A percentile compares a stretch with the other conserved stretches of the same genome.
These are phyloP conservation scores for Mesoligia furuncula DNA, from an alignment of 2,888 invertebrate species.

Conservation along the genomic window DNA sequence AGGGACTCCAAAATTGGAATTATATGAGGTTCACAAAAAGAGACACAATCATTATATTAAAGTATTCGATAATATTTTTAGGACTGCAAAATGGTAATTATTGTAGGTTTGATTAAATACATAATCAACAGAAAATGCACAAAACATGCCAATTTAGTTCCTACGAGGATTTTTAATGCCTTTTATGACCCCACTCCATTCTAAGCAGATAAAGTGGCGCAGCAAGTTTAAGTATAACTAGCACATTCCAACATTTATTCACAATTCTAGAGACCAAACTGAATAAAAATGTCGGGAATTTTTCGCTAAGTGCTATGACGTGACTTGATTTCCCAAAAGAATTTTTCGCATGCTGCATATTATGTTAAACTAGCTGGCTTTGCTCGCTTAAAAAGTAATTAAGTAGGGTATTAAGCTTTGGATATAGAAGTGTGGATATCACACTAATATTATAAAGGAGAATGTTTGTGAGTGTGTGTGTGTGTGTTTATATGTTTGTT, in stretches of 20 bases:
- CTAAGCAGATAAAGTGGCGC: conserved; percentile 1
- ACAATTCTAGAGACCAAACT: conserved; percentile 2
- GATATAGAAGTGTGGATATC: no score
- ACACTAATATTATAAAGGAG: no score
- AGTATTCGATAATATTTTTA: not conserved
- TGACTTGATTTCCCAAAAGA: conserved; percentile 9
- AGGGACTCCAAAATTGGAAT: no score
- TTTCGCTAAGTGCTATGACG: conserved; percentile 19
- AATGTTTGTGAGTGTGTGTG: no score
- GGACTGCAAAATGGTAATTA: not conserved
- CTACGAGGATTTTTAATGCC: not conserved
- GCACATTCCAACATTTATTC: conserved; percentile 21
- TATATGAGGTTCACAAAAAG: not conserved
- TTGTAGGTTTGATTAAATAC: not conserved
- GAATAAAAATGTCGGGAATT: conserved; percentile 34
- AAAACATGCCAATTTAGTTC: not conserved
- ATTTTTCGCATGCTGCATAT: not conserved
- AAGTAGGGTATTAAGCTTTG: not conserved
- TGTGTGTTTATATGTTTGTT: no score
- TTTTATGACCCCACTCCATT: conserved; percentile 11
- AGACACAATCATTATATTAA: not conserved
- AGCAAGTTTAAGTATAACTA: conserved; percentile 33
- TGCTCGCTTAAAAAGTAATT: not conserved
- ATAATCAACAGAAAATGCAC: not conserved
- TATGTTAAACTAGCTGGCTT: not conserved